Evolutionary conservation across 1,140 invertebrate genomes (phyloP).

Genomic region (Lordiphosa collinella): DNA sequence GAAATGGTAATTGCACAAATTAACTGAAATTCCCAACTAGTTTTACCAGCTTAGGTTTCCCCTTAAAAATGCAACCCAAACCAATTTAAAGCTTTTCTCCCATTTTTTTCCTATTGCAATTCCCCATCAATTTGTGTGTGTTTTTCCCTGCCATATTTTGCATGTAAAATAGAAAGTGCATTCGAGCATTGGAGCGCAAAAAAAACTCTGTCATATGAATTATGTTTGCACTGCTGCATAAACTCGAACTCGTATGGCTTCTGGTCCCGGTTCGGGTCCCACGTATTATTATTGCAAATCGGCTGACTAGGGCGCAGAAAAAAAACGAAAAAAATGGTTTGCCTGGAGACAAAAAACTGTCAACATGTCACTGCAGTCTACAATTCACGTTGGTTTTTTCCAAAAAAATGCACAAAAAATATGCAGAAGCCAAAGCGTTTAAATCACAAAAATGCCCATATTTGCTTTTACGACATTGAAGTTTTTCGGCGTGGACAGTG

Average conservation of each 20-base stretch:
- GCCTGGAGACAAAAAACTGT: conserved; percentile 27
- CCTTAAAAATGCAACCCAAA: no score
- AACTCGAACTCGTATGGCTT: conserved; percentile 1
- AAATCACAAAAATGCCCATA: conserved; percentile 62
- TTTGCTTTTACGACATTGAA: conserved; percentile 60
- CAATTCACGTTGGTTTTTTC: conserved; percentile 43
- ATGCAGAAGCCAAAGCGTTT: conserved; percentile 33
- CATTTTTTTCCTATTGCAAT: no score
- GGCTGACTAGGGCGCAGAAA: conserved; percentile 11
- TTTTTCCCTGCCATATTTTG: conserved; percentile 36
- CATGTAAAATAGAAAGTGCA: conserved; percentile 46
- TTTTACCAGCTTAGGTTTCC: no score
- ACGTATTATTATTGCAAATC: conserved; percentile 32
- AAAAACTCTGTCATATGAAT: conserved; percentile 56
- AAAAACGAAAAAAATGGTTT: conserved; percentile 10
- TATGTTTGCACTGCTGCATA: conserved; percentile 56
- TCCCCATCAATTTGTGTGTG: no score
- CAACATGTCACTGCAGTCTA: conserved; percentile 64
- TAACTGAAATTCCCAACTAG: no score
- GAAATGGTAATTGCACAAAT: no score
- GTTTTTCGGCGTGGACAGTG: background rate
- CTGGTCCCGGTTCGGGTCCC: conserved; percentile 3
- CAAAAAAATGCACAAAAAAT: background rate
- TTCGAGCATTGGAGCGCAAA: conserved; percentile 13
- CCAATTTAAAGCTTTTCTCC: no score